Base-by-base conservation (phyloP, 2,113 vertebrate species). In the Pagrus major region DNA sequence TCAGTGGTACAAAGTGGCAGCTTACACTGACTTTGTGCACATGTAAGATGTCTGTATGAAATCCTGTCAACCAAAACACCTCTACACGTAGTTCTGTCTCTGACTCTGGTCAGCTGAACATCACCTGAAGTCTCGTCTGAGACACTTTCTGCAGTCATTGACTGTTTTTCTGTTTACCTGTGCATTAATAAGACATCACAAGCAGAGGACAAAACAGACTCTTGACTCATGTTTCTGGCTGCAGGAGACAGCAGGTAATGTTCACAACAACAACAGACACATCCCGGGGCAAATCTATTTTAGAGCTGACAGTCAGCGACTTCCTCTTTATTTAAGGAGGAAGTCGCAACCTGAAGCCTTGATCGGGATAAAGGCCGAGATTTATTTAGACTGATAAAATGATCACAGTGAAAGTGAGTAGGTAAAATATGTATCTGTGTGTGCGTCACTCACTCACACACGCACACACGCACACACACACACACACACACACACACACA, bases 351-450 rank as follows among this genome's bases (percentile, higher is more conserved):
- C 66, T 67, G 74, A 87, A 71, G 68, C 88, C 80, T 81, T 64
- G 86, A 87, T 87, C 70, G 39, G 76, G 80, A 80, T 76, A 70
- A 75, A 84, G 83, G 75, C 80, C 42, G 16, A 70, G 76, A 82
- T 93, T 81, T 86, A 84, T 87, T 91, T 92, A 76, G 86, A 80
- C 59, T 76, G 74, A 63, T 73, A 25, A 76, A 80, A 88, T 66
- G 75, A 87, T 87, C 82, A 77, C 41, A 80, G 83, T 46, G 73
- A 78, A 78, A 75, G 66, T 21, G 59, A 71, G 66, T 25, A 31
- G 44, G 70, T 79, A 61, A 75, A 74, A 78, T 56, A n/a, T 37
- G 54, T 33, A 49, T 37, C 58, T 51, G 68, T 55, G 76, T 33
- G 47, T 46, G 39, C 60, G 52, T 61, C 27, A 25, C 64, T 55